Base-by-base conservation (phyloP, 2,888 invertebrate species). In the Orthonychiurus folsomi region DNA sequence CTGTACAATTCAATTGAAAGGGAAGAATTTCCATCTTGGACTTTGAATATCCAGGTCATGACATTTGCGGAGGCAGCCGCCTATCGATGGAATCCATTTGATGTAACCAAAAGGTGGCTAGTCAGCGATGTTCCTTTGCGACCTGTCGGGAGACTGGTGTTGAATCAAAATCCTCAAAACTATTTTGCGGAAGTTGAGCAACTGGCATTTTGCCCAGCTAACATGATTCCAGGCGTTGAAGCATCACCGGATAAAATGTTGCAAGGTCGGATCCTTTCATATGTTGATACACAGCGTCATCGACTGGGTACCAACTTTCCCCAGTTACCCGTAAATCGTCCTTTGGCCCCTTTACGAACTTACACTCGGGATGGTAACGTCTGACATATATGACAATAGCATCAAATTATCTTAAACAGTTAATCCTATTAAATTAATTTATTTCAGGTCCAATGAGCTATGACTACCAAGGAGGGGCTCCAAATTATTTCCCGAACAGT, bases 361-460 rank as follows among this genome's bases (percentile, higher is more conserved):
- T 94, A 89, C 75, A 93, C 94, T 78, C 84, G 96, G 50, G 95
- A 96, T 77, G 96, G 95, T n/a, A n/a, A n/a, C n/a, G n/a, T n/a
- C n/a, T n/a, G n/a, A n/a, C n/a, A n/a, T n/a, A n/a, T n/a, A n/a
- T n/a, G n/a, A n/a, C n/a, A n/a, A n/a, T n/a, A n/a, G n/a, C n/a
- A n/a, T n/a, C n/a, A n/a, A n/a, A n/a, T n/a, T n/a, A n/a, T n/a
- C n/a, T n/a, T n/a, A n/a, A n/a, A n/a, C n/a, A n/a, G n/a, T n/a
- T n/a, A n/a, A n/a, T n/a, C n/a, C n/a, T n/a, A n/a, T n/a, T n/a
- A n/a, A n/a, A n/a, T n/a, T n/a, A n/a, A n/a, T n/a, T n/a, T n/a
- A n/a, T n/a, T n/a, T n/a, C n/a, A n/a, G n/a, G 37, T 15, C 37
- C 37, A 37, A 37, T 37, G 37, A 37, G 37, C 37, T 37, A 37